phyloP scores from a whole-genome alignment of 2,888 invertebrate species.

The Sinopyrophorus schimmeli region DNA sequence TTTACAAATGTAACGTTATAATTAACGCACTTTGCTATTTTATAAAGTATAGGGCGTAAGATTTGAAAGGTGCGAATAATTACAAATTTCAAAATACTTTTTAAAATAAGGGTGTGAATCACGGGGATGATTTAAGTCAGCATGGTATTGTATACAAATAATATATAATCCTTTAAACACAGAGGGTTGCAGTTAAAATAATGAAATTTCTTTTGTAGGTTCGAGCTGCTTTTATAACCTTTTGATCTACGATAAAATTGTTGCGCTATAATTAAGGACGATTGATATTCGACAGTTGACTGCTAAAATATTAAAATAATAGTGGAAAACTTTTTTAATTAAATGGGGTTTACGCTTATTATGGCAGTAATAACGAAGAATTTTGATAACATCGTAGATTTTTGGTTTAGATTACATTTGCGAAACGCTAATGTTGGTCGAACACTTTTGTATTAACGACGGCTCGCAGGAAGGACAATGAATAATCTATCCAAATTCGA shows the following conservation, averaged over 20 bases:
- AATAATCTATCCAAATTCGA: conserved; percentile 24
- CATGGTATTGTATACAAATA: conserved; percentile 36
- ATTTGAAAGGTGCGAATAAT: conserved; percentile 27
- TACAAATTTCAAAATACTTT: conserved; percentile 19
- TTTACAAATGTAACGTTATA: conserved; percentile 43
- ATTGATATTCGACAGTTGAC: conserved; percentile 33
- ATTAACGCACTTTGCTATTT: conserved; percentile 50
- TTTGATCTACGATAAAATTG: conserved; percentile 23
- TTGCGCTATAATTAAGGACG: conserved; percentile 31
- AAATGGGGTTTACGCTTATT: conserved; percentile 36
- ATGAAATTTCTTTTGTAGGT: conserved; percentile 19
- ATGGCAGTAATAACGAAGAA: conserved; percentile 33
- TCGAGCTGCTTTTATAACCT: conserved; percentile 6
- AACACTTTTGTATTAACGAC: conserved; percentile 23
- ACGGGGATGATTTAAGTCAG: conserved; percentile 28
- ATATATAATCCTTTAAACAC: conserved; percentile 34
- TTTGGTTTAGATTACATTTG: conserved; percentile 24
- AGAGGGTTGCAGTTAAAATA: conserved; percentile 19
- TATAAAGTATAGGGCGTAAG: conserved; percentile 39
- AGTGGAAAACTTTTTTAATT: conserved; percentile 35
- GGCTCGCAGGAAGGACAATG: conserved; percentile 27
- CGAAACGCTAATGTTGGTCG: conserved; percentile 26
- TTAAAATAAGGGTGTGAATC: conserved; percentile 24
- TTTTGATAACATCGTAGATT: conserved; percentile 28
- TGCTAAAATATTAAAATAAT: conserved; percentile 29